Percentiles rank a stretch among this genome's conserved stretches.
These are phyloP conservation scores for rabbit (Oryctolagus cuniculus) DNA, from an alignment of 2,113 vertebrate genomes.

Conservation along the genomic window DNA sequence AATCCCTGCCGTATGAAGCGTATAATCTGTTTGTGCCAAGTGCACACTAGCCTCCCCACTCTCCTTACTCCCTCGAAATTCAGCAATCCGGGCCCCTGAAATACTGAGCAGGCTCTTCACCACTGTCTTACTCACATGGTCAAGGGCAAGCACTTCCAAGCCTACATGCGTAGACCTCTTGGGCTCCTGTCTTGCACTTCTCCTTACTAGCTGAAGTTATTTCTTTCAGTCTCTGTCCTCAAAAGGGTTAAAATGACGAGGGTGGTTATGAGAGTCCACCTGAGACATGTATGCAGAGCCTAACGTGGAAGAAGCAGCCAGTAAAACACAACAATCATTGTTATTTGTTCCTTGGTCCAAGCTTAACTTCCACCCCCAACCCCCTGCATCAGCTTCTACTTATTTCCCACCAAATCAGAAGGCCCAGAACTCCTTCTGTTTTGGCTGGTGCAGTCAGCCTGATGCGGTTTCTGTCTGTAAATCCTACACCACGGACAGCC, in stretches of 20 bases:
- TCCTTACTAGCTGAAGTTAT: neutral
- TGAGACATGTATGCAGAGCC: neutral
- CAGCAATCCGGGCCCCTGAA: neutral
- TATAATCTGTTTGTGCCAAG: neutral
- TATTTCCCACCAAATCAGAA: neutral
- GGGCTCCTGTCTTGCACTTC: neutral
- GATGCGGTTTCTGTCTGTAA: constrained; percentile 53
- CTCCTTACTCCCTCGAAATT: accelerated
- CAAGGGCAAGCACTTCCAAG: neutral
- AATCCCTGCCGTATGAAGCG: neutral
- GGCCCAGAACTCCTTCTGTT: neutral
- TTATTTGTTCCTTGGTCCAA: neutral
- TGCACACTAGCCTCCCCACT: neutral
- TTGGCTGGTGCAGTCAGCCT: neutral
- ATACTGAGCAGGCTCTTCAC: neutral
- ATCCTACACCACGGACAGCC: constrained; percentile 13
- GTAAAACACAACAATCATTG: neutral
- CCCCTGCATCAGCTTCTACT: neutral
- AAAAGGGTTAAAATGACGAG: neutral
- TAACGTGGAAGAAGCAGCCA: neutral
- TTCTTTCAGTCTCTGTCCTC: neutral
- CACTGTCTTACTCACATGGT: neutral
- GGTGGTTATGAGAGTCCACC: neutral
- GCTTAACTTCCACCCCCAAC: neutral
- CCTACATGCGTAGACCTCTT: neutral